phyloP scores from a whole-genome alignment of 2,888 invertebrate genomes.

The Nezara viridula region DNA sequence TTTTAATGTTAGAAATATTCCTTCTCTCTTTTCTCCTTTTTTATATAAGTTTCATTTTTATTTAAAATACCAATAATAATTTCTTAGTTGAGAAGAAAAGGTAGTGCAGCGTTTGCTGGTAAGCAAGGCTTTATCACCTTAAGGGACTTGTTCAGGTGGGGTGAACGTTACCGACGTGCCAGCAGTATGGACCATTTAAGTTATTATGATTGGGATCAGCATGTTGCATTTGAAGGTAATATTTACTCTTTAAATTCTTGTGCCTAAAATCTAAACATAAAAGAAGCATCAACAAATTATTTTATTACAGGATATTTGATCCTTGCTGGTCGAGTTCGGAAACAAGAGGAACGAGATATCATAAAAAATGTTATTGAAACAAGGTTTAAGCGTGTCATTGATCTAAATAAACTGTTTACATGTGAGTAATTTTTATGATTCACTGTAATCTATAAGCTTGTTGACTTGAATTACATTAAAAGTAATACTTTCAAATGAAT shows the following conservation, averaged over 20 bases:
- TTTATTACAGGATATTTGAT: constrained; percentile 81
- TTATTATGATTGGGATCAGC: constrained; percentile 96
- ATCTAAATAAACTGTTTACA: constrained; percentile 80
- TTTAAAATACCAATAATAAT: no score
- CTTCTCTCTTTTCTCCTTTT: no score
- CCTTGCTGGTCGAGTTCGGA: constrained; percentile 92
- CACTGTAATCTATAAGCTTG: neutral
- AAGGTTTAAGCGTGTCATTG: constrained; percentile 83
- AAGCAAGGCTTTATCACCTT: constrained; percentile 93
- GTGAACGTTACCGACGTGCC: constrained; percentile 88
- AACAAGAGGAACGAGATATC: constrained; percentile 83
- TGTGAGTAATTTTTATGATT: constrained; percentile 68
- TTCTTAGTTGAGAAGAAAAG: constrained; percentile 77
- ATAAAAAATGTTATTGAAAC: constrained; percentile 85
- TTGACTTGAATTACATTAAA: neutral
- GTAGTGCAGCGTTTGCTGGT: constrained; percentile 90
- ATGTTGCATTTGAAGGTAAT: constrained; percentile 91
- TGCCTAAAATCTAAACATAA: neutral
- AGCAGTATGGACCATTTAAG: constrained; percentile 73
- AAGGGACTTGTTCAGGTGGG: constrained; percentile 97
- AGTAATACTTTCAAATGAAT: neutral
- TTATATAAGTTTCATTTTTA: no score
- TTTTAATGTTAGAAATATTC: no score
- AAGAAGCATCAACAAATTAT: constrained; percentile 1
- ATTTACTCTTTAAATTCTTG: neutral